Percentiles rank a stretch among this genome's conserved stretches.
Conservation (phyloP, 1,140 invertebrate species). For the Bathynomus jamesi region DNA sequence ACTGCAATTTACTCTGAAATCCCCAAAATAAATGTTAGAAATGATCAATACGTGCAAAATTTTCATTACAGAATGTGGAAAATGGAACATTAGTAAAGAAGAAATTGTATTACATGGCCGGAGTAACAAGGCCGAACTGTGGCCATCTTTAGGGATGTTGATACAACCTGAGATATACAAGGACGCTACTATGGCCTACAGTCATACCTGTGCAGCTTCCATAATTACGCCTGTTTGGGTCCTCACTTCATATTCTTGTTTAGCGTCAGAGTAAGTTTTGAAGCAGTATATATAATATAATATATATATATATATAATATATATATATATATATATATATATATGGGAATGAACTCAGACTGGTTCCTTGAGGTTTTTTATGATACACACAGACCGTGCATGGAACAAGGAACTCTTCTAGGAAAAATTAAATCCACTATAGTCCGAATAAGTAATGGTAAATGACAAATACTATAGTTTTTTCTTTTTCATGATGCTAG, state of each 20-base stretch:
- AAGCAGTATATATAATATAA: too few relatives aligned
- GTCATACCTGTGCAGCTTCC: slow-evolving; percentile 6
- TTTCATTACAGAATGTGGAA: not conserved
- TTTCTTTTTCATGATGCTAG: too few relatives aligned
- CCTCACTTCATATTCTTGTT: slow-evolving; percentile 13
- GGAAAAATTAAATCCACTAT: too few relatives aligned
- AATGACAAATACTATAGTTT: too few relatives aligned
- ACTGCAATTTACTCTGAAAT: not conserved
- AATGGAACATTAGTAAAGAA: not conserved
- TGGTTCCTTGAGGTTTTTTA: too few relatives aligned
- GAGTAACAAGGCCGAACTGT: not conserved
- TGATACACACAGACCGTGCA: too few relatives aligned
- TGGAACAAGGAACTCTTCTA: too few relatives aligned
- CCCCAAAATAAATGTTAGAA: not conserved
- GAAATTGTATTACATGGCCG: not conserved
- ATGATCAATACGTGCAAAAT: not conserved
- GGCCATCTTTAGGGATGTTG: not conserved
- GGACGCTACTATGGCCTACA: not conserved
- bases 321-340: too few relatives aligned
- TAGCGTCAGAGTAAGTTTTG: slow-evolving; percentile 3
- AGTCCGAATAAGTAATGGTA: too few relatives aligned
- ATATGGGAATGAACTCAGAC: too few relatives aligned
- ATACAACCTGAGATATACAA: not conserved
- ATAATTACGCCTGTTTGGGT: slow-evolving; percentile 10
- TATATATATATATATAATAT: too few relatives aligned